Evolutionary conservation across 2,113 vertebrate genomes (phyloP).

Genomic region (Aix galericulata): DNA sequence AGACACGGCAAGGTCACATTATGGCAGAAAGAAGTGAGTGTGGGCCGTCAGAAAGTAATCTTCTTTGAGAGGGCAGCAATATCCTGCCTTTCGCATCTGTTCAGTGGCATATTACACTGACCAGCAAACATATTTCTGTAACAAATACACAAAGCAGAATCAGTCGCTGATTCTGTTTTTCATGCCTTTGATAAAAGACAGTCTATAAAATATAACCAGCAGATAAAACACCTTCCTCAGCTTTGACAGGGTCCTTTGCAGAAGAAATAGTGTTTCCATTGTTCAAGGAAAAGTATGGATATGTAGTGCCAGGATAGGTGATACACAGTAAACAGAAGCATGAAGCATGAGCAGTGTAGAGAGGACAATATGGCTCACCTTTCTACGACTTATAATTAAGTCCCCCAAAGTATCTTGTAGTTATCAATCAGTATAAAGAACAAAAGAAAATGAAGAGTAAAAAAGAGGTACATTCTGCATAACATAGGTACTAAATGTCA

Average conservation of each 20-base stretch:
- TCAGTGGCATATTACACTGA: not conserved
- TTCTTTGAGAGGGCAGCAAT: not conserved
- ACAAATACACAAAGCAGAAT: not conserved
- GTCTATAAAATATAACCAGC: not conserved
- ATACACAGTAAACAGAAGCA: not conserved
- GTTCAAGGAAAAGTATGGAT: not conserved
- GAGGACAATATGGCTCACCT: not conserved
- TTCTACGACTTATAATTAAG: not conserved
- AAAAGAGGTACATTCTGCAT: not conserved
- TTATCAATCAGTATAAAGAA: not conserved
- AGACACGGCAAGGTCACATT: not conserved
- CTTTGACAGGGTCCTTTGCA: not conserved
- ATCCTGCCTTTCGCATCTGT: not conserved
- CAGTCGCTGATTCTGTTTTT: not conserved
- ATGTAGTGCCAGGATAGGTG: not conserved
- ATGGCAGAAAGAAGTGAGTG: not conserved
- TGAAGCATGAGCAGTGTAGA: not conserved
- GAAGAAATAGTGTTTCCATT: not conserved
- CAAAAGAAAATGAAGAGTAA: not conserved
- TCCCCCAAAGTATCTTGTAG: not conserved
- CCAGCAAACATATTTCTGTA: not conserved
- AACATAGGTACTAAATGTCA: not conserved
- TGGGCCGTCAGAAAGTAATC: not conserved
- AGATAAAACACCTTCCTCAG: not conserved
- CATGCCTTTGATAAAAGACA: not conserved